Base-by-base conservation (phyloP, 35 echinoderm and acorn worm genomes). In the Heliocidaris tuberculata region DNA sequence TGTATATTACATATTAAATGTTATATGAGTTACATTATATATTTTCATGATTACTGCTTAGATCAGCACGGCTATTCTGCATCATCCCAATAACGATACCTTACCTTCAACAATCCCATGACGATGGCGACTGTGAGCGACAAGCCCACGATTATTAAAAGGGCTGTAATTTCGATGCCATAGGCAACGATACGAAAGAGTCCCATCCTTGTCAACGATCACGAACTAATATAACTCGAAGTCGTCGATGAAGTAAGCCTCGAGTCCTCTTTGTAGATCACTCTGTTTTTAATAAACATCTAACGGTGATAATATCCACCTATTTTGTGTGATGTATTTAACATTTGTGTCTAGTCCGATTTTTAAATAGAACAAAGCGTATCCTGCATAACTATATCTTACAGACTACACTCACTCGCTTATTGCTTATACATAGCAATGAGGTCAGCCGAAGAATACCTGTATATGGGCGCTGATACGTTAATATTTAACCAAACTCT, bases 61-160 rank as follows among this genome's bases (percentile, higher is more conserved):
- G 1, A 42, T 42, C 35, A 42, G 35, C 35, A 42, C 1, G 3
- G 35, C 35, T 42, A 42, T 42, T 42, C 35, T 42, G 35, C 35
- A 42, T 42, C 35, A 42, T 42, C 1, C 3, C 35, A 42, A 42
- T 42, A 3, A 42, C 35, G 35, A 17, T 32, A 48, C 16, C 32
- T 32, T 89, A 89, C 87, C 87, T 89, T 89, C 9, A 89, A 27
- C 15, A 89, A 21, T 89, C 31, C 31, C 87, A 89, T 89, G 47
- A 89, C 47, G 31, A 32, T 89, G 24, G 47, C 87, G 13, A 89
- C 87, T 17, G 87, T 19, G 31, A 89, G 29, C 9, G 87, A 89
- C 31, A 89, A 32, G 17, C 87, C 87, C 29, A 89, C 11, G 12
- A 32, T 89, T 13, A 12, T n/a, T 0, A 89, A 13, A 32, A 89